phyloP scores from a whole-genome alignment of 1,140 invertebrate genomes.

The Brachionus rubens region DNA sequence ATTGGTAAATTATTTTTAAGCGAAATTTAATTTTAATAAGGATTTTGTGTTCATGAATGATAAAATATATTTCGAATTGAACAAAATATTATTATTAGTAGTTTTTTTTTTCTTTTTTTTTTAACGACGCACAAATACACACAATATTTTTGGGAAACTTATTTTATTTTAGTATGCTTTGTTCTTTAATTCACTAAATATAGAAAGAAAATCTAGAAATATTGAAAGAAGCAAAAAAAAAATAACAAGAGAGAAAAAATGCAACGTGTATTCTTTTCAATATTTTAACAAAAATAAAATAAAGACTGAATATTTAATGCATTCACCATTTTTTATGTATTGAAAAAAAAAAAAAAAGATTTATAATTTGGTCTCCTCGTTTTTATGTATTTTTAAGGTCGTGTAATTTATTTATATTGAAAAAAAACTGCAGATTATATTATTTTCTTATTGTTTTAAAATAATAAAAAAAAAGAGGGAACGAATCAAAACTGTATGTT shows the following conservation, averaged over 20 bases:
- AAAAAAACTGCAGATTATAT: too few relatives aligned
- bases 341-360: neutral
- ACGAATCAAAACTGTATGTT: too few relatives aligned
- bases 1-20: slow-evolving; percentile 37
- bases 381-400: too few relatives aligned
- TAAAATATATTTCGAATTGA: neutral
- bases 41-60: slow-evolving; percentile 24
- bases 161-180: too few relatives aligned
- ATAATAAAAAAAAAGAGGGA: too few relatives aligned
- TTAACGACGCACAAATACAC: slow-evolving; percentile 18
- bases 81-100: neutral
- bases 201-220: neutral
- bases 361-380: neutral
- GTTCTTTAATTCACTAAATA: neutral
- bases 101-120: neutral
- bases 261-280: slow-evolving; percentile 14
- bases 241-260: neutral
- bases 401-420: too few relatives aligned
- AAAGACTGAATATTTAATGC: neutral
- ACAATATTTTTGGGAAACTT: neutral
- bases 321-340: neutral
- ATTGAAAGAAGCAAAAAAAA: neutral
- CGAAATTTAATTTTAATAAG: neutral
- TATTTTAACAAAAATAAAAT: neutral
- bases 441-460: too few relatives aligned